Base-by-base conservation (phyloP, 2,113 vertebrate genomes). In the Aldabrachelys gigantea region DNA sequence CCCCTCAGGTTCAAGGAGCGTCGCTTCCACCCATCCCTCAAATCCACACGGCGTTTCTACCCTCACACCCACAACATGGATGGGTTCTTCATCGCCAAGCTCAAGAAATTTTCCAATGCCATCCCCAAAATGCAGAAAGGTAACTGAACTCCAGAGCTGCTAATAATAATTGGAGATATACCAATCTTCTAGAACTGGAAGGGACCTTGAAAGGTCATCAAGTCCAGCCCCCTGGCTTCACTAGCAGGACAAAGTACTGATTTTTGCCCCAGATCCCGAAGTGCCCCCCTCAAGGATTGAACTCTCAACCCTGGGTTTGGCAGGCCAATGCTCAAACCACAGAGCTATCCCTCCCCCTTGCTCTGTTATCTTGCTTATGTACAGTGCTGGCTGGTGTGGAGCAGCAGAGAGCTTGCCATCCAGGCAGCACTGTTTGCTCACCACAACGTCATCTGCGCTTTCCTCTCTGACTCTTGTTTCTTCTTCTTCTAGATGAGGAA, bases 31-130 rank as follows among this genome's bases (percentile, higher is more conserved):
- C 99, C 99, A 0, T 98, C 99, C n/a, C 98, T 99, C 76, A 98
- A 98, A 47, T 98, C 98, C 10, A 94, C 99, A 0, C 98, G 99
- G 1, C 98, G 99, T 44, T 99, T 99, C 97, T 99, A 99, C 93
- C 99, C 99, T 19, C 99, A 99, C 94, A 99, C 99, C 0, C 99
- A 99, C 96, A 99, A 99, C 13, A 99, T 99, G 99, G 99, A 99
- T 13, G 99, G 99, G 2, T 99, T 99, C 97, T 99, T 99, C 91
- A 98, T 99, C 25, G 99, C 99, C 85, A 99, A 99, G 95, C 94
- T 99, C 65, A 99, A 99, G 97, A 99, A 99, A 80, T 99, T 99
- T 97, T 99, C 99, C 38, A 99, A 99, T 78, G 97, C 98, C 19
- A 94, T 99, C 89, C 99, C 99, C 1, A 97, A 98, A 53, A 31